A percentile compares a stretch with the other conserved stretches of the same genome.
phyloP scores from a whole-genome alignment of 2,113 vertebrate genomes.

The Gorsachius goisagi region DNA sequence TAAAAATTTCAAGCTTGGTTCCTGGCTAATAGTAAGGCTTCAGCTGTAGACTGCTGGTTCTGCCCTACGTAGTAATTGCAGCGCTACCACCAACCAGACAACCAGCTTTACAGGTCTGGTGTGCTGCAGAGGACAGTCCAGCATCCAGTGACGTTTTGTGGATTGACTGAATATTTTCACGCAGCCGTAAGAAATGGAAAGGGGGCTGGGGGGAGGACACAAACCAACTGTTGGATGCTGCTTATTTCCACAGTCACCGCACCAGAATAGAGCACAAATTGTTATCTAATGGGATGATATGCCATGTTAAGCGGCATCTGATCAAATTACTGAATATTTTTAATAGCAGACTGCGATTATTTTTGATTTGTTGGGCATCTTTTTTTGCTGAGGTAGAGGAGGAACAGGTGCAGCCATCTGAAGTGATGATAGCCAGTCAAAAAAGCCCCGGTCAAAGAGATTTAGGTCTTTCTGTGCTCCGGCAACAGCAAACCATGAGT shows the following conservation, averaged over 20 bases:
- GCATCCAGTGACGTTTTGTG: neutral
- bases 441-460: neutral
- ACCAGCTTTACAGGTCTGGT: fast-evolving
- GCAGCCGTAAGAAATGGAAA: neutral
- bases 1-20: neutral
- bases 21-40: neutral
- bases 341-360: neutral
- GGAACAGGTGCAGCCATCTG: neutral
- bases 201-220: neutral
- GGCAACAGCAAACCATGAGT: neutral
- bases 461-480: neutral
- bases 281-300: neutral
- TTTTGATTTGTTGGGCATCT: neutral
- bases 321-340: conserved; percentile 3
- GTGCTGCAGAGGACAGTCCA: neutral
- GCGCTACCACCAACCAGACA: neutral
- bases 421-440: neutral
- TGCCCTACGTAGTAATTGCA: neutral
- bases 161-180: neutral
- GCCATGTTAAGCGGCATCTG: neutral
- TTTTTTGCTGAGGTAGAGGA: neutral
- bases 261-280: neutral
- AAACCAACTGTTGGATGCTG: conserved; percentile 11
- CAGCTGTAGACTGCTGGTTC: neutral
- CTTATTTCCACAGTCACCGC: neutral